Conservation (phyloP, 2,113 vertebrate species). For the Pseudopipra pipra region DNA sequence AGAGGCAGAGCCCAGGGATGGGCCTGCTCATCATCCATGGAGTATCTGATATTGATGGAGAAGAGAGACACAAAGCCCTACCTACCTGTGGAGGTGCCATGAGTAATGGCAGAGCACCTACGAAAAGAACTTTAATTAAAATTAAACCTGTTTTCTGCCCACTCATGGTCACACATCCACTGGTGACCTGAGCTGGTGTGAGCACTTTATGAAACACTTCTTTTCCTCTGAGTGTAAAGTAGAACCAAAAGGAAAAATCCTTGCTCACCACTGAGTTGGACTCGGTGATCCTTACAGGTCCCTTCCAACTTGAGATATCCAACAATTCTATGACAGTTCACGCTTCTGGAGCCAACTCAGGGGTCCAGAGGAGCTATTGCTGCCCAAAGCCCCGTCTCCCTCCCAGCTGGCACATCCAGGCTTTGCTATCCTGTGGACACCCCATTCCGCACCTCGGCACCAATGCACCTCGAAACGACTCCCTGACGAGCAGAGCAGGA, state of each 20-base stretch:
- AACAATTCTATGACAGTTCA: background rate
- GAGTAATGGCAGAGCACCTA: background rate
- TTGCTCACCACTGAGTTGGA: rapidly evolving
- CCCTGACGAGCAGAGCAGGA: background rate
- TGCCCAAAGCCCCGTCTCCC: background rate
- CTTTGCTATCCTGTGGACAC: background rate
- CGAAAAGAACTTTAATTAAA: background rate
- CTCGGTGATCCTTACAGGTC: rapidly evolving
- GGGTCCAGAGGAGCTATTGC: background rate
- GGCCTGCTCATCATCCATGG: rapidly evolving
- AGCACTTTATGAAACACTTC: background rate
- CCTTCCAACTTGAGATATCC: background rate
- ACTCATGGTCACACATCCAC: background rate
- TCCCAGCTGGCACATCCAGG: background rate
- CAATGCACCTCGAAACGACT: background rate
- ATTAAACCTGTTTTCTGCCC: background rate
- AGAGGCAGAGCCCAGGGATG: background rate
- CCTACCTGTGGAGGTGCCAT: background rate
- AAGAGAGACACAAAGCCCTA: background rate
- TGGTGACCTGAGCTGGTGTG: background rate
- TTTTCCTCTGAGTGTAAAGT: background rate
- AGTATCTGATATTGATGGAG: background rate
- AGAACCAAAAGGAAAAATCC: background rate
- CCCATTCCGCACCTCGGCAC: rapidly evolving
- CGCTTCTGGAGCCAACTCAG: background rate